phyloP scores from a whole-genome alignment of 2,797 vertebrate genomes.

The Sardinella longiceps region DNA sequence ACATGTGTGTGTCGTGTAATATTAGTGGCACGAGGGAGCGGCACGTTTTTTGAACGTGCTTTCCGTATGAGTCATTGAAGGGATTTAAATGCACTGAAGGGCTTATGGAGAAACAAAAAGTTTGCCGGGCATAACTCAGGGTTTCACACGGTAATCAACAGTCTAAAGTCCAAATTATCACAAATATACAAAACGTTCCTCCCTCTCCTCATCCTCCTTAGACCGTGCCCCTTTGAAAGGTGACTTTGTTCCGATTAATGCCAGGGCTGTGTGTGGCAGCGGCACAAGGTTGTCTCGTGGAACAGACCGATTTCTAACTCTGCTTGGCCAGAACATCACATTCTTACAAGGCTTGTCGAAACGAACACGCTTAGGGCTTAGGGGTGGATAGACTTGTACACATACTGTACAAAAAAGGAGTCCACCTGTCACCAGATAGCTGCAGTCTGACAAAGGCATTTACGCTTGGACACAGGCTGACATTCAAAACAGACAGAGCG shows the following conservation, averaged over 20 bases:
- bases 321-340: conserved; percentile 3
- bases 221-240: conserved; percentile 38
- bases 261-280: background rate
- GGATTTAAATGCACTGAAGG: conserved; percentile 6
- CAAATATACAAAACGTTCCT: conserved; percentile 13
- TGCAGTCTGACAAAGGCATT: background rate
- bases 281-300: background rate
- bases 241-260: conserved; percentile 14
- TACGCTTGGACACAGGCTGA: background rate
- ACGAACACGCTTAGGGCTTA: background rate
- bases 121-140: background rate
- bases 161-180: conserved; percentile 41
- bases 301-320: background rate
- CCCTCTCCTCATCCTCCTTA: conserved; percentile 1
- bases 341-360: background rate
- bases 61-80: conserved; percentile 36
- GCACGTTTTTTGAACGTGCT: background rate
- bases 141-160: conserved; percentile 26
- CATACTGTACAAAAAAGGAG: background rate
- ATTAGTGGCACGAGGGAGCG: background rate
- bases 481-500: background rate
- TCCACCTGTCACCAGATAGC: background rate
- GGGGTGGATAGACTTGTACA: background rate
- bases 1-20: background rate
- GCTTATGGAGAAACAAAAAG: background rate